A percentile compares a stretch with the other conserved stretches of the same genome.
These are phyloP conservation scores for Drosophila cardini DNA, from an alignment of 1,140 invertebrate genomes.

Conservation along the genomic window DNA sequence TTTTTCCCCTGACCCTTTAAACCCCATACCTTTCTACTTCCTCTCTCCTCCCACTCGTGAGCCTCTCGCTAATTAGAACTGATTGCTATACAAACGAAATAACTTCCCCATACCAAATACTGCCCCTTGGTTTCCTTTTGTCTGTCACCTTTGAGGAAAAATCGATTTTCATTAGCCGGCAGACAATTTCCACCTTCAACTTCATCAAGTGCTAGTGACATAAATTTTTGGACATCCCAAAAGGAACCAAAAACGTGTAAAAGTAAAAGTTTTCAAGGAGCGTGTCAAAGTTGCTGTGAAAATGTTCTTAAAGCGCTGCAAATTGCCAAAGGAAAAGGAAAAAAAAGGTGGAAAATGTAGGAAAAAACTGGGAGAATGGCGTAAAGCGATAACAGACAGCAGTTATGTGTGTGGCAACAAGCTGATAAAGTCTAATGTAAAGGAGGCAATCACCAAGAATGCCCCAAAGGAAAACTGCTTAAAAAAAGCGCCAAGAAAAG, in stretches of 20 bases:
- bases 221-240: conserved; percentile 17
- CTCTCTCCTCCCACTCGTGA: conserved; percentile 26
- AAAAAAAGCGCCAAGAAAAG: conserved; percentile 2
- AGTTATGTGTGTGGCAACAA: conserved; percentile 39
- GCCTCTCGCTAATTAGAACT: conserved; percentile 71
- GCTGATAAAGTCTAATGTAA: conserved; percentile 52
- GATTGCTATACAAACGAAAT: conserved; percentile 75
- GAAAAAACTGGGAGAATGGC: neutral
- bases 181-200: conserved; percentile 14
- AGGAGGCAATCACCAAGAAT: conserved; percentile 15
- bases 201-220: conserved; percentile 39
- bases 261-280: conserved; percentile 24
- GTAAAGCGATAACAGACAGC: conserved; percentile 15
- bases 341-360: conserved; percentile 4
- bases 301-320: conserved; percentile 45
- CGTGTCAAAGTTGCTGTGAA: conserved; percentile 30
- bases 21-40: neutral
- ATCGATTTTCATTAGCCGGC: conserved; percentile 46
- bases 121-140: neutral
- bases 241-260: conserved; percentile 1
- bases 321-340: conserved; percentile 21
- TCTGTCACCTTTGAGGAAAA: conserved; percentile 27
- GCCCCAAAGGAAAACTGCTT: conserved; percentile 18
- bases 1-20: neutral
- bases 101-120: conserved; percentile 1